Conservation (phyloP, 2,888 invertebrate species). For the Exocentrus adspersus region DNA sequence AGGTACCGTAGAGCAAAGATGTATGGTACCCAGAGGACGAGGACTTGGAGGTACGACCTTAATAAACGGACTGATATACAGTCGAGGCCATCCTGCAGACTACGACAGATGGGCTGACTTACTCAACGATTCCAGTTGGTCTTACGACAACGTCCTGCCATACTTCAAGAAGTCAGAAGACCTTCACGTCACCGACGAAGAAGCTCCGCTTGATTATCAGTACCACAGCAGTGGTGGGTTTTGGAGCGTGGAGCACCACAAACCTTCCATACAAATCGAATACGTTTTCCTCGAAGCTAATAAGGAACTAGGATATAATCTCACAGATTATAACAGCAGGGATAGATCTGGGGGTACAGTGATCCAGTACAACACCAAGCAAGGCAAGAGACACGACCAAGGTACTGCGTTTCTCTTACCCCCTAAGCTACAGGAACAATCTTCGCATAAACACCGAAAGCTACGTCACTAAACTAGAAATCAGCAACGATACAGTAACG, state of each 20-base stretch:
- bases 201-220: slow-evolving; percentile 19
- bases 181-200: slow-evolving; percentile 14
- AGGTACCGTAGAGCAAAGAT: slow-evolving; percentile 37
- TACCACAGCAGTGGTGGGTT: slow-evolving; percentile 35
- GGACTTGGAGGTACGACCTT: slow-evolving; percentile 66
- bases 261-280: slow-evolving; percentile 25
- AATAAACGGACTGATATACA: slow-evolving; percentile 65
- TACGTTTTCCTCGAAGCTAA: slow-evolving; percentile 73
- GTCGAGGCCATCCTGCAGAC: slow-evolving; percentile 63
- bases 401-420: slow-evolving; percentile 80
- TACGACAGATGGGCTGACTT: slow-evolving; percentile 63
- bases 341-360: slow-evolving; percentile 72
- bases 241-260: slow-evolving; percentile 34
- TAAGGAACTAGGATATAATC: slow-evolving; percentile 72
- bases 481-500: slow-evolving; percentile 68
- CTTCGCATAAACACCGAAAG: slow-evolving; percentile 76
- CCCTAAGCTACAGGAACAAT: slow-evolving; percentile 70
- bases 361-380: slow-evolving; percentile 73
- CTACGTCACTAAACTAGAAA: slow-evolving; percentile 69
- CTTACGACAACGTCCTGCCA: slow-evolving; percentile 68
- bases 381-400: slow-evolving; percentile 79
- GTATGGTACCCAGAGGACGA: slow-evolving; percentile 63
- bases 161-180: slow-evolving; percentile 52
- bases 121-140: slow-evolving; percentile 60
- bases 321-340: slow-evolving; percentile 75